phyloP scores from a whole-genome alignment of 1,140 invertebrate species.

The Hestina assimilis region DNA sequence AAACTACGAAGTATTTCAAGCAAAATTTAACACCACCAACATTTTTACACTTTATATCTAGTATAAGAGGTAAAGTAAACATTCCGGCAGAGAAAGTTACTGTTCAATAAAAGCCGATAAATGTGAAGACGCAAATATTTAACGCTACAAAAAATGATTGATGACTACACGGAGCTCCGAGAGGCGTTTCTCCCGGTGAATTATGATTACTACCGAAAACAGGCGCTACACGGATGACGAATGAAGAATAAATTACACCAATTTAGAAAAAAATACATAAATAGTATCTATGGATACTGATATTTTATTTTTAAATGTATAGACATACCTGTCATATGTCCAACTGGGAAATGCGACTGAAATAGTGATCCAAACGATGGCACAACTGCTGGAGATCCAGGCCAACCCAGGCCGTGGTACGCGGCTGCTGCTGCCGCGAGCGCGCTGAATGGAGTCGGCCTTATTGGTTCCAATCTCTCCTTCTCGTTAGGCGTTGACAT shows the following conservation, averaged over 20 bases:
- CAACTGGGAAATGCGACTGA: constrained; percentile 81
- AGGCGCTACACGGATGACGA: constrained; percentile 6
- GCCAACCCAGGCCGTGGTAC: constrained; percentile 79
- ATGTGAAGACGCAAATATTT: constrained; percentile 3
- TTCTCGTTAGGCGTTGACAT: constrained; percentile 52
- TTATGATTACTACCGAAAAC: constrained; percentile 3
- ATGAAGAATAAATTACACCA: not conserved
- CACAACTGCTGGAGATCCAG: constrained; percentile 65
- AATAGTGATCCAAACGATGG: constrained; percentile 77
- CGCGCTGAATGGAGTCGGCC: constrained; percentile 84
- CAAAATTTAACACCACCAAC: not conserved
- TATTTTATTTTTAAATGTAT: constrained; percentile 3
- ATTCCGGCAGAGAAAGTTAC: not conserved
- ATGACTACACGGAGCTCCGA: not conserved
- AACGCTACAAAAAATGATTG: constrained; percentile 18
- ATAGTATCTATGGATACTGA: constrained; percentile 3
- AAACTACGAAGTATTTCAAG: not conserved
- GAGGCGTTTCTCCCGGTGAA: constrained; percentile 10
- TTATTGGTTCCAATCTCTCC: constrained; percentile 75
- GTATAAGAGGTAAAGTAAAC: not conserved
- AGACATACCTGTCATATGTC: constrained; percentile 79
- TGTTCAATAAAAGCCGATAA: constrained; percentile 10
- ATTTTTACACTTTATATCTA: too few species aligned
- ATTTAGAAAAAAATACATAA: not conserved
- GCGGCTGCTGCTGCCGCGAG: constrained; percentile 82